Base-by-base conservation (phyloP, 2,797 vertebrate species). In the Lophotriccus pileatus region DNA sequence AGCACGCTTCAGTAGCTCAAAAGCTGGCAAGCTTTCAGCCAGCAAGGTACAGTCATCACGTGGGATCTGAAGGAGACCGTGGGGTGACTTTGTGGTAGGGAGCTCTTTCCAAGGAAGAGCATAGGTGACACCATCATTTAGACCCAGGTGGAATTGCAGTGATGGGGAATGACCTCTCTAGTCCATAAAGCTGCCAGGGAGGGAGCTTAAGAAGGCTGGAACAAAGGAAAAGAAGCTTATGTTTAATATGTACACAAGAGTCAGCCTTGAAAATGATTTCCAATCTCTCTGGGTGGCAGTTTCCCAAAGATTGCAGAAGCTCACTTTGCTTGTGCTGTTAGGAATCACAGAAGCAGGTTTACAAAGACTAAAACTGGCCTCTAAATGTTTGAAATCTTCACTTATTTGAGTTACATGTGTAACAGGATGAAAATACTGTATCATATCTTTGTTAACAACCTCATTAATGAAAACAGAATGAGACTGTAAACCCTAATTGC, bases 401-500 rank as follows among this genome's bases (percentile, higher is more conserved):
- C n/a, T 79, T 70, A 49, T 4, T 62, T 76, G 36, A 93, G n/a
- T 43, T 64, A 39, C 17, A 39, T 12, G n/a, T 24, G 36, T 58
- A 87, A 69, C 10, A 43, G 55, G 30, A 94, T 28, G n/a, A 94
- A 78, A 94, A 81, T 44, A 60, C 24, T 66, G 34, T 43, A 68
- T 66, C 59, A 24, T 49, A 53, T 58, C 56, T 94, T 87, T 84
- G 64, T 74, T 90, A 93, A 81, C 0, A 4, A 90, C 32, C 67
- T 77, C 67, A 74, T 70, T 94, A 90, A 76, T 76, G 69, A 92
- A 59, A 76, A 59, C 3, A 12, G 63, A 78, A 88, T 34, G 52
- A 73, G 44, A 59, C 28, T 84, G 59, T 49, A 95, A 89, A 73
- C 27, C 49, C 83, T 94, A 95, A 97, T 60, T 91, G 79, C 77